These are phyloP conservation scores for Drosophila willistoni DNA, from an alignment of 1,140 invertebrate genomes.

Conservation along the genomic window DNA sequence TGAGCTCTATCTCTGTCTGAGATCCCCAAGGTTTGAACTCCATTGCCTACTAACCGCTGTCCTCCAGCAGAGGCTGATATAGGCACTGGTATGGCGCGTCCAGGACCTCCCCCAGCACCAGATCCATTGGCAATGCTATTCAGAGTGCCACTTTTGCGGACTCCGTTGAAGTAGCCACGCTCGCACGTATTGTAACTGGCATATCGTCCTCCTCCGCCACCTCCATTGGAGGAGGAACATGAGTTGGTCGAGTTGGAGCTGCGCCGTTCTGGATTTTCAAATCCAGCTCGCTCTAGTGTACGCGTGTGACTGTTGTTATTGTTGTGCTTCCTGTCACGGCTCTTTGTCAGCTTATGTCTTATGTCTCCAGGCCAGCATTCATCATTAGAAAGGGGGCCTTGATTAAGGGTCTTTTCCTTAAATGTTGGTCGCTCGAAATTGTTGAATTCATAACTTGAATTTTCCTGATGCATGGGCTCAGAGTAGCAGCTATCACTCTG, in stretches of 20 bases:
- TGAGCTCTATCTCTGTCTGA: conserved; percentile 34
- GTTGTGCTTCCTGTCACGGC: conserved; percentile 45
- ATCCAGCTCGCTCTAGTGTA: conserved; percentile 50
- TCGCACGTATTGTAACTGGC: conserved; percentile 76
- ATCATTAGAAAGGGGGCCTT: conserved; percentile 25
- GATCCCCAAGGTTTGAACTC: conserved; percentile 49
- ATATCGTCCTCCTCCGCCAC: conserved; percentile 45
- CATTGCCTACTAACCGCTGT: conserved; percentile 30
- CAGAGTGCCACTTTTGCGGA: conserved; percentile 79
- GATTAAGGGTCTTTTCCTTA: conserved; percentile 42
- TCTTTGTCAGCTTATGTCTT: conserved; percentile 36
- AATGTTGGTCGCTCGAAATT: conserved; percentile 79
- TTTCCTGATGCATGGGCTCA: conserved; percentile 70
- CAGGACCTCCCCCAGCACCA: conserved; percentile 23
- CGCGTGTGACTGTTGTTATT: conserved; percentile 24
- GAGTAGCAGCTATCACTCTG: conserved; percentile 78
- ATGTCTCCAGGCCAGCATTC: conserved; percentile 53
- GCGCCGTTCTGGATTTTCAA: conserved; percentile 67
- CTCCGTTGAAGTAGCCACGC: conserved; percentile 56
- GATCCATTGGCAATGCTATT: conserved; percentile 58
- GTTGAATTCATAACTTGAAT: conserved; percentile 74
- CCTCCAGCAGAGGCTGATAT: conserved; percentile 17
- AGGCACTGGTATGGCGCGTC: conserved; percentile 30
- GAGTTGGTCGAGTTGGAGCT: conserved; percentile 80
- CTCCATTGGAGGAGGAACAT: conserved; percentile 53